These are phyloP conservation scores for Anorthoa munda DNA, from an alignment of 2,888 invertebrate genomes.

Conservation along the genomic window DNA sequence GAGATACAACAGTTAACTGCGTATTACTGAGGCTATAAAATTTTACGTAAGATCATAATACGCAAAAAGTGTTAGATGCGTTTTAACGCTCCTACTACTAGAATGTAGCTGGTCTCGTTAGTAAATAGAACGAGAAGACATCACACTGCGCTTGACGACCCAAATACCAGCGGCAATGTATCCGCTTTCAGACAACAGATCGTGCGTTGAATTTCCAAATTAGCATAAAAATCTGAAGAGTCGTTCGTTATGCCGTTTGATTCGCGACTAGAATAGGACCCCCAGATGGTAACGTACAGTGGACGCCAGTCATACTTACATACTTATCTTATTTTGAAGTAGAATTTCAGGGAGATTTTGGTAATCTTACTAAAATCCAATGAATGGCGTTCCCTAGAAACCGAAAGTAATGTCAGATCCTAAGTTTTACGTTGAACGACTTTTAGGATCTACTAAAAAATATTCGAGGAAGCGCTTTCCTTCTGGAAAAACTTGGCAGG, in stretches of 20 bases:
- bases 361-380: background rate
- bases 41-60: slow-evolving; percentile 13
- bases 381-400: background rate
- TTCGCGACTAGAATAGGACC: slow-evolving; percentile 43
- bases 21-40: slow-evolving; percentile 20
- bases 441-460: background rate
- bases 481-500: slow-evolving; percentile 1
- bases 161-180: slow-evolving; percentile 46
- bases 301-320: background rate
- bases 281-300: slow-evolving; percentile 12
- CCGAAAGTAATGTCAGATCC: background rate
- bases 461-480: slow-evolving; percentile 5
- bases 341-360: background rate
- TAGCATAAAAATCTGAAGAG: slow-evolving; percentile 56
- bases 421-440: slow-evolving; percentile 1
- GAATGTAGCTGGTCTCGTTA: slow-evolving; percentile 45
- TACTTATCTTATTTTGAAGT: background rate
- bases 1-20: slow-evolving; percentile 12
- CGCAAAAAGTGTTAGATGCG: slow-evolving; percentile 18
- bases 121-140: slow-evolving; percentile 59
- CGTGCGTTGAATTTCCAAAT: slow-evolving; percentile 60
- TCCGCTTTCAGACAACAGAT: slow-evolving; percentile 60
- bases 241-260: slow-evolving; percentile 47
- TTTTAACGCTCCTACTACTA: slow-evolving; percentile 20
- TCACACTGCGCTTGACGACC: slow-evolving; percentile 51